Conservation (phyloP, 2,113 vertebrate species). For the Pomatorhinus ruficollis region DNA sequence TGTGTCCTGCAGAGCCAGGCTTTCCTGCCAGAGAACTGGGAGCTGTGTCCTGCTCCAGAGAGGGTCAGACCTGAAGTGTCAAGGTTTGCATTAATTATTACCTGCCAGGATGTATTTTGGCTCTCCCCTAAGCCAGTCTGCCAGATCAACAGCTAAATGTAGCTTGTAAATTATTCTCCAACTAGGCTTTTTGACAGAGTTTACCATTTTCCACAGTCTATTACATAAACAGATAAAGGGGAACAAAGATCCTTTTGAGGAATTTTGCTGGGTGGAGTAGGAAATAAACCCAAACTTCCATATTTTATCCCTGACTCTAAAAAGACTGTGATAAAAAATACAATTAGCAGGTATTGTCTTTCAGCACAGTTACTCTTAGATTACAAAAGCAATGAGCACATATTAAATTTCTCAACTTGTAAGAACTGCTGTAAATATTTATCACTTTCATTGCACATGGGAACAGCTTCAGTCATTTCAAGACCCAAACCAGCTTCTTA, state of each 20-base stretch:
- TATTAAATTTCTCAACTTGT: background rate
- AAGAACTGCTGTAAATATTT: slow-evolving; percentile 2
- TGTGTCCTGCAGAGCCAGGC: background rate
- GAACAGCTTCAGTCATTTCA: background rate
- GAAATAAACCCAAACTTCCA: background rate
- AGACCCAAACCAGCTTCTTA: background rate
- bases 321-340: background rate
- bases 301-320: background rate
- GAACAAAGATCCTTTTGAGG: background rate
- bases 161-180: slow-evolving; percentile 24
- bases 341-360: slow-evolving; percentile 28
- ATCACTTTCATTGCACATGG: background rate
- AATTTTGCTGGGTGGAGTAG: background rate
- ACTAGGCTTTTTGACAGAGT: background rate
- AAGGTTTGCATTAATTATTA: slow-evolving; percentile 25
- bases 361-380: background rate
- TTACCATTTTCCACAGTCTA: background rate
- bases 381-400: background rate
- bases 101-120: slow-evolving; percentile 3
- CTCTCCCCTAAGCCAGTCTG: background rate
- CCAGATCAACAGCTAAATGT: background rate
- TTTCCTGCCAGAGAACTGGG: background rate
- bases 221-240: slow-evolving; percentile 10
- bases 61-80: background rate
- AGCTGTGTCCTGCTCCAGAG: background rate